Evolutionary conservation across 2,113 vertebrate genomes (phyloP), one percentile per base, ranked within the genome.

Genomic region (Piaya cayana): DNA sequence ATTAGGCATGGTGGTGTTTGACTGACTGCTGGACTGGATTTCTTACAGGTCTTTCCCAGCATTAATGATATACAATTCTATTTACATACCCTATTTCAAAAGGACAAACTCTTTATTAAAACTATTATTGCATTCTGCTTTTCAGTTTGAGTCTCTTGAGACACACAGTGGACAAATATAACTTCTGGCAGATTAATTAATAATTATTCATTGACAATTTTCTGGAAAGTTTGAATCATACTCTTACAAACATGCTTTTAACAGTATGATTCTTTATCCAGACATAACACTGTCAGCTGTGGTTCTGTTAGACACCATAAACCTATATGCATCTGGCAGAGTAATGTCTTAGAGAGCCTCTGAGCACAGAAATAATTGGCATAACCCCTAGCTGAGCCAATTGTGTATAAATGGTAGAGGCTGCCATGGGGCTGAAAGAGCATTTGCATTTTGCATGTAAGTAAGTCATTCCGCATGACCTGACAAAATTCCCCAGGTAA

Each of bases 301-400:
- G 15, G 17, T 58, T 39, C 55, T n/a, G 8, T 52, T 30, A 67
- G n/a, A 56, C 67, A 42, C 11, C 53, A 34, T n/a, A 27, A 80
- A 47, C 59, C 42, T 64, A 10, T 5, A 36, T 84, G 25, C 15
- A 37, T 39, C 13, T 36, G 12, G 9, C 10, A 42, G 20, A 55
- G 7, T 23, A 72, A 36, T 6, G 2, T 50, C 9, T 30, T 26
- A 50, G 2, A 78, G 16, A 42, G 1, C 7, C 10, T 56, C 19
- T 45, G 20, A 23, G 9, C 13, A 39, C 25, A 1, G 2, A 39
- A 49, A 62, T n/a, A 15, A 42, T 2, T 0, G 1, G 5, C 9
- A 65, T 14, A 65, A 39, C 5, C 11, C 71, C 19, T 22, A 37
- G 10, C 21, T 64, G 32, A 64, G 19, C 30, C 29, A 22, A 11